Evolutionary conservation across 2,797 vertebrate genomes (phyloP).

Genomic region (Cheirogaleus major): DNA sequence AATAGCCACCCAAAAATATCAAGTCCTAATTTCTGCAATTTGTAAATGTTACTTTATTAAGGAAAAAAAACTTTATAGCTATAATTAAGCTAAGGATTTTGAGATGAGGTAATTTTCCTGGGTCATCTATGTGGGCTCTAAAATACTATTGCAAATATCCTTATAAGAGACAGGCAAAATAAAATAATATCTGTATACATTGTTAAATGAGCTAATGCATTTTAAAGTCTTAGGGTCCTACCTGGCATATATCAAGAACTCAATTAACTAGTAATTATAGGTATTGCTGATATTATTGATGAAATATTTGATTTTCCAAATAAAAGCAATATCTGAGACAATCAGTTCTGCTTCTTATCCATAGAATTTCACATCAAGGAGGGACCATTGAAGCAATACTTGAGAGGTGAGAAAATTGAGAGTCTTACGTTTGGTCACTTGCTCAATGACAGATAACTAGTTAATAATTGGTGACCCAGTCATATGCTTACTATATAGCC

Average conservation of each 20-base stretch:
- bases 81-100: too few relatives aligned
- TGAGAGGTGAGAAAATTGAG: neutral
- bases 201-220: neutral
- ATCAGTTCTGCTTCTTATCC: neutral
- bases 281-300: neutral
- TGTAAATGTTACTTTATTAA: too few relatives aligned
- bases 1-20: too few relatives aligned
- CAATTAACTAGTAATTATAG: neutral
- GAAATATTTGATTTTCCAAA: conserved; percentile 19
- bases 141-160: too few relatives aligned
- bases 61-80: too few relatives aligned
- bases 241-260: neutral
- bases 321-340: neutral
- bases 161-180: too few relatives aligned
- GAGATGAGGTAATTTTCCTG: too few relatives aligned
- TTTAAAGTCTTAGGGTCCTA: neutral
- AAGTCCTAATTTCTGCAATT: too few relatives aligned
- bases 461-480: neutral
- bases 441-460: neutral
- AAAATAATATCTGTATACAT: neutral
- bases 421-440: neutral
- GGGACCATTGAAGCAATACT: neutral
- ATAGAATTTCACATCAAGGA: neutral
- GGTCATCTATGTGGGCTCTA: too few relatives aligned
- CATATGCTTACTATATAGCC: neutral